Conservation (phyloP, 2,797 vertebrate species). For the Leucoraja ocellata region DNA sequence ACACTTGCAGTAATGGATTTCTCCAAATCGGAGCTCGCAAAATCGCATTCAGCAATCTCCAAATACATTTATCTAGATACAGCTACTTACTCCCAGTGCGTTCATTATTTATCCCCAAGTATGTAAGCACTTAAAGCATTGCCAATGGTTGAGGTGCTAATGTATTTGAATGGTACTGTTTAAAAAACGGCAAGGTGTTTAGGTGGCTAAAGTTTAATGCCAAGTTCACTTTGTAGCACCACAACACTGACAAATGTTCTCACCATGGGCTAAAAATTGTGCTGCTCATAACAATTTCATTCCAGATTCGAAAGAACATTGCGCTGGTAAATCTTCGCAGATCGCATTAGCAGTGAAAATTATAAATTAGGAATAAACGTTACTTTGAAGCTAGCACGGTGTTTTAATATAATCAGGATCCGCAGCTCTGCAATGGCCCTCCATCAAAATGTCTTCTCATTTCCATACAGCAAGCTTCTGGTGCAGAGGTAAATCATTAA, state of each 20-base stretch:
- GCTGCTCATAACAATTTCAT: not conserved
- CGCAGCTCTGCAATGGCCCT: not conserved
- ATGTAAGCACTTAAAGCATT: not conserved
- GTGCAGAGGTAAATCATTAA: slow-evolving; percentile 11
- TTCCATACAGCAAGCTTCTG: not conserved
- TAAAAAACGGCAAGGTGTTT: not conserved
- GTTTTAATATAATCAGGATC: slow-evolving; percentile 29
- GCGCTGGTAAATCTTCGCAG: not conserved
- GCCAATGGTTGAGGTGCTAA: not conserved
- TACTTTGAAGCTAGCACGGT: not conserved
- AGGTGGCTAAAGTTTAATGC: slow-evolving; percentile 11
- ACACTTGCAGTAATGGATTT: not conserved
- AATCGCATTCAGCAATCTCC: not conserved
- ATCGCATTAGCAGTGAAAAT: not conserved
- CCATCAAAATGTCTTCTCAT: not conserved
- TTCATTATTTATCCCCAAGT: slow-evolving; percentile 3
- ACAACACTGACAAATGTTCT: not conserved
- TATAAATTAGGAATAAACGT: slow-evolving; percentile 15
- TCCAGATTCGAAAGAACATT: not conserved
- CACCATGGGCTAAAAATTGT: not conserved
- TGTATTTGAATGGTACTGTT: slow-evolving; percentile 25
- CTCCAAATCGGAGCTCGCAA: not conserved
- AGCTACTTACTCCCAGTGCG: not conserved
- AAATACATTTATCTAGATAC: not conserved
- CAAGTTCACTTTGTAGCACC: not conserved